A percentile compares a stretch with the other conserved stretches of the same genome.
These are phyloP conservation scores for Hemiscyllium ocellatum DNA, from an alignment of 2,113 vertebrate species.

Conservation along the genomic window DNA sequence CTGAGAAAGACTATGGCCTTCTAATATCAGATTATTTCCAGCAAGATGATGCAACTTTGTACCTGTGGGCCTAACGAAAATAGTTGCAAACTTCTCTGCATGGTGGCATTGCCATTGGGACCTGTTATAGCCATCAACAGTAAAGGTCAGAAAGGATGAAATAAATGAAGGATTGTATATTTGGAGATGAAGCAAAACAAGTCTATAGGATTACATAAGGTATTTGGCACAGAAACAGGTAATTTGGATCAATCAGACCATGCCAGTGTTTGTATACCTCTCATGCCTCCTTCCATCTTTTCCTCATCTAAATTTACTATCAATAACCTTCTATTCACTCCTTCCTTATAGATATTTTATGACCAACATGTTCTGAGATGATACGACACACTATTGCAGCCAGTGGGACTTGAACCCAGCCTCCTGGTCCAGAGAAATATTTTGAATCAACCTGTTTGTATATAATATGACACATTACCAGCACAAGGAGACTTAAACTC, in stretches of 20 bases:
- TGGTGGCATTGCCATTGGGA: neutral
- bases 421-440: too few relatives aligned
- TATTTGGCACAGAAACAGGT: neutral
- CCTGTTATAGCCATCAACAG: neutral
- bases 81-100: too few relatives aligned
- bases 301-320: neutral
- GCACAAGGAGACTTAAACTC: too few relatives aligned
- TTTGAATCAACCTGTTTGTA: too few relatives aligned
- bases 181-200: neutral
- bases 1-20: neutral
- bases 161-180: neutral
- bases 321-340: neutral
- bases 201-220: too few relatives aligned
- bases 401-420: too few relatives aligned
- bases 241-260: neutral
- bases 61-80: too few relatives aligned
- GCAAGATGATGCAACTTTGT: too few relatives aligned
- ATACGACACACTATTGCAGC: too few relatives aligned
- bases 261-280: neutral
- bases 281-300: too few relatives aligned
- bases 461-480: too few relatives aligned
- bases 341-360: neutral
- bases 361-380: too few relatives aligned
- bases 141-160: neutral
- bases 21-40: neutral